Evolutionary conservation across 1,140 invertebrate species (phyloP).

Genomic region (Pseudomyrmex pallidus): DNA sequence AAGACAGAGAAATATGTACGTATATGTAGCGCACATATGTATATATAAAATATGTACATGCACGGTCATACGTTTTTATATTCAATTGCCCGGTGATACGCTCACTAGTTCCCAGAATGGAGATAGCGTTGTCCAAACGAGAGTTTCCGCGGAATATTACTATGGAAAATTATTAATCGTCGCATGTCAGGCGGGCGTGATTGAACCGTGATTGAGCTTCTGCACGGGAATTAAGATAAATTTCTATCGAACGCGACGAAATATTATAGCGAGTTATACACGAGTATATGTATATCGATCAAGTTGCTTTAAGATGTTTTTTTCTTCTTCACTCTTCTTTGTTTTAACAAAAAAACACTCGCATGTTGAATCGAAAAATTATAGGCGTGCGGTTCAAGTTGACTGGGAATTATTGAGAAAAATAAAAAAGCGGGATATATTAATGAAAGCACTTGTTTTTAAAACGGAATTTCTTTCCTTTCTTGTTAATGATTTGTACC

Average conservation of each 20-base stretch:
- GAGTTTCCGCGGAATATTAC: constrained; percentile 66
- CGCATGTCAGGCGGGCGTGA: constrained; percentile 36
- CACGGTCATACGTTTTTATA: constrained; percentile 11
- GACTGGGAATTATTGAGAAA: constrained; percentile 18
- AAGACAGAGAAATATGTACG: neutral
- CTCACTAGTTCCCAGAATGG: constrained; percentile 68
- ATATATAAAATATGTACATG: neutral
- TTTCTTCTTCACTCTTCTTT: neutral
- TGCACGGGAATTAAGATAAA: constrained; percentile 46
- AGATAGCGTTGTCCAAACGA: constrained; percentile 73
- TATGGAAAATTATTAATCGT: constrained; percentile 71
- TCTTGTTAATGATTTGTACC: no score
- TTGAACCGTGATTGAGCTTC: constrained; percentile 55
- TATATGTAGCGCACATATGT: neutral
- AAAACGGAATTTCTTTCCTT: neutral
- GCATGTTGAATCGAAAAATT: constrained; percentile 37
- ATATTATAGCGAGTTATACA: constrained; percentile 11
- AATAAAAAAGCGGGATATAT: neutral
- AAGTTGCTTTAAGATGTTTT: neutral
- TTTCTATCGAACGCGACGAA: constrained; percentile 44
- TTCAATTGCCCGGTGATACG: constrained; percentile 63
- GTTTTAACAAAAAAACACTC: constrained; percentile 33
- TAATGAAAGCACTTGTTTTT: neutral
- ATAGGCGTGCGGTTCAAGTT: constrained; percentile 47
- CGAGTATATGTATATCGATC: no score